Percentiles rank a stretch among this genome's conserved stretches.
phyloP scores from a whole-genome alignment of 1,140 invertebrate species.

The Parapsyche elsis region DNA sequence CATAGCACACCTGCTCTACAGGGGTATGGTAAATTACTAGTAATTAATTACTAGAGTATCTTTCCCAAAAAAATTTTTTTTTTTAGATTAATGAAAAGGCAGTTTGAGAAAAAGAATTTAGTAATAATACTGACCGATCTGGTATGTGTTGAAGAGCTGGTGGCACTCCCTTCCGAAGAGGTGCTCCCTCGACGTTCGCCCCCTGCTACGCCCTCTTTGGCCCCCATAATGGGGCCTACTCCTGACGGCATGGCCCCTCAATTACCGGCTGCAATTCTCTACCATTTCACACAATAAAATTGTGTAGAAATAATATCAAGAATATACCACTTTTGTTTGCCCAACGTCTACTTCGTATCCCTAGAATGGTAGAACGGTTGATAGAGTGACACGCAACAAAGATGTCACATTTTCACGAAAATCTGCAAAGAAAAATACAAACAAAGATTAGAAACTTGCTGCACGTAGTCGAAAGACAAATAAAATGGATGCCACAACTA shows the following conservation, averaged over 20 bases:
- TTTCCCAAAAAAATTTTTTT: too few species aligned
- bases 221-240: constrained; percentile 56
- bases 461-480: too few species aligned
- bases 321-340: neutral
- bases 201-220: constrained; percentile 61
- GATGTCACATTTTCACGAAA: constrained; percentile 27
- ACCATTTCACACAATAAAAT: constrained; percentile 29
- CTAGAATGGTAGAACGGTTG: neutral
- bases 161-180: constrained; percentile 66
- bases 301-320: neutral
- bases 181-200: constrained; percentile 66
- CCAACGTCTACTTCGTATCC: neutral
- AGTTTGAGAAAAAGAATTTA: constrained; percentile 4
- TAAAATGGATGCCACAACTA: too few species aligned
- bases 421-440: constrained; percentile 19
- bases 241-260: constrained; percentile 64
- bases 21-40: too few species aligned
- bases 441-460: too few species aligned
- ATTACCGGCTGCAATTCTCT: constrained; percentile 32
- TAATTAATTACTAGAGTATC: too few species aligned
- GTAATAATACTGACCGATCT: constrained; percentile 63
- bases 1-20: too few species aligned
- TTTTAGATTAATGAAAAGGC: too few species aligned
- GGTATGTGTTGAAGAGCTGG: constrained; percentile 62
- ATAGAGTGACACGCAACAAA: neutral